Evolutionary conservation across 1,140 invertebrate species (phyloP).

Genomic region (Plectrocnemia conspersa): DNA sequence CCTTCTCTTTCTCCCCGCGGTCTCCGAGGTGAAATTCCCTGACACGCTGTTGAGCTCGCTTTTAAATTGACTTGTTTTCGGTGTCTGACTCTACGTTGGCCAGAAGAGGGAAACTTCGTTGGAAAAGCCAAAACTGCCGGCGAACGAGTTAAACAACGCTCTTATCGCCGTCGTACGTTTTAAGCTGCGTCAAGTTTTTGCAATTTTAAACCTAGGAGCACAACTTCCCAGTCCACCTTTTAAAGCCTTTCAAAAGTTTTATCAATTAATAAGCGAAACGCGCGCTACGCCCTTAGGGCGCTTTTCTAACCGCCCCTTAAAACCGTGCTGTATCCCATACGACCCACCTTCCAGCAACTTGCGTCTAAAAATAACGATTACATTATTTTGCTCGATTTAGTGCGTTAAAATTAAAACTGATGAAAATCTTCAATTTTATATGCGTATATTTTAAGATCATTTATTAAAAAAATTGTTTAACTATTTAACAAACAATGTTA

Average conservation of each 20-base stretch:
- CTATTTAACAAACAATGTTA: too few relatives aligned
- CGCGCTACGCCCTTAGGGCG: too few relatives aligned
- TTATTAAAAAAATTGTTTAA: too few relatives aligned
- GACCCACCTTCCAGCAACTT: too few relatives aligned
- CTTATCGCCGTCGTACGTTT: slow-evolving; percentile 13
- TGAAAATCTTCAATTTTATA: too few relatives aligned
- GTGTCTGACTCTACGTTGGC: too few relatives aligned
- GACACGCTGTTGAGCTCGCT: not conserved
- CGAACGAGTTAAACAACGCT: slow-evolving; percentile 14
- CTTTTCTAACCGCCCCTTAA: too few relatives aligned
- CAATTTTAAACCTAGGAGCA: slow-evolving; percentile 7
- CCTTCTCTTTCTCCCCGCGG: not conserved
- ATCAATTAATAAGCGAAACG: slow-evolving; percentile 15
- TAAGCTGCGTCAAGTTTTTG: slow-evolving; percentile 7
- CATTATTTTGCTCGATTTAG: too few relatives aligned
- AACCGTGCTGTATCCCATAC: too few relatives aligned
- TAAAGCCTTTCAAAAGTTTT: slow-evolving; percentile 6
- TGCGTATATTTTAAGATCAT: too few relatives aligned
- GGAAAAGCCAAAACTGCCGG: slow-evolving; percentile 5
- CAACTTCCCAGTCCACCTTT: slow-evolving; percentile 9
- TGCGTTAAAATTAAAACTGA: too few relatives aligned
- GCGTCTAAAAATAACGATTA: too few relatives aligned
- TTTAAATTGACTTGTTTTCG: slow-evolving; percentile 3
- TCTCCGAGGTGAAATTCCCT: not conserved
- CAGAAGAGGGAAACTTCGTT: slow-evolving; percentile 10